These are phyloP conservation scores for Argentina silus DNA, from an alignment of 2,797 vertebrate species.

Conservation along the genomic window DNA sequence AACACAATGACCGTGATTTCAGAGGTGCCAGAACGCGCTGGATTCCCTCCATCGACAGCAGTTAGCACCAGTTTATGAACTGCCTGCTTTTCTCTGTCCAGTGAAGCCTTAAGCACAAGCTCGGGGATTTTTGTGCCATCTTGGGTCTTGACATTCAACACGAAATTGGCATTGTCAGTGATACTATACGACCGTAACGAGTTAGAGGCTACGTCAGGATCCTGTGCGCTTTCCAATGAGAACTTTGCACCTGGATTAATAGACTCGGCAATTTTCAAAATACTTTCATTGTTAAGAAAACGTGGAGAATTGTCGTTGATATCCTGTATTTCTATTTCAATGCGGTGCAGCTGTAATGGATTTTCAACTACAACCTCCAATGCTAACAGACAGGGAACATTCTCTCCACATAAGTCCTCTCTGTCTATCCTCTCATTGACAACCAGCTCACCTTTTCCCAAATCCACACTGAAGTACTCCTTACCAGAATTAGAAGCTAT, in stretches of 20 bases:
- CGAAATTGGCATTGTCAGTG: slow-evolving; percentile 62
- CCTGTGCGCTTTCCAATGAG: slow-evolving; percentile 32
- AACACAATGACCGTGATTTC: slow-evolving; percentile 12
- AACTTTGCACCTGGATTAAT: slow-evolving; percentile 25
- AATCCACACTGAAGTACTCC: slow-evolving; percentile 21
- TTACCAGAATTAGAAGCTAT: slow-evolving; percentile 23
- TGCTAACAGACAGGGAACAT: slow-evolving; percentile 48
- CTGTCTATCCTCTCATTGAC: slow-evolving; percentile 54
- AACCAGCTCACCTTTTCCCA: slow-evolving; percentile 54
- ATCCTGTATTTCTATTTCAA: slow-evolving; percentile 55
- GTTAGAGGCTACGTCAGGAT: slow-evolving; percentile 53
- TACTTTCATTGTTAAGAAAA: neutral
- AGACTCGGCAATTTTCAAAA: slow-evolving; percentile 48
- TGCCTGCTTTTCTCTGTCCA: slow-evolving; percentile 61
- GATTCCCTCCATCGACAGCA: slow-evolving; percentile 62
- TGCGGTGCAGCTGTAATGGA: slow-evolving; percentile 30
- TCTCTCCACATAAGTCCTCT: slow-evolving; percentile 57
- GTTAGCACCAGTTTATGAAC: slow-evolving; percentile 57
- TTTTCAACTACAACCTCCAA: slow-evolving; percentile 55
- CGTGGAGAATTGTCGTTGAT: slow-evolving; percentile 50
- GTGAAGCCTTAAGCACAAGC: slow-evolving; percentile 52
- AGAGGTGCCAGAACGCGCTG: slow-evolving; percentile 42
- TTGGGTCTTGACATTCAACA: slow-evolving; percentile 39
- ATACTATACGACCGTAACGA: slow-evolving; percentile 54
- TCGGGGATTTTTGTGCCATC: slow-evolving; percentile 51